Percentiles rank a stretch among this genome's conserved stretches.
phyloP scores from a whole-genome alignment of 2,113 vertebrate genomes.

The Catagonus wagneri region DNA sequence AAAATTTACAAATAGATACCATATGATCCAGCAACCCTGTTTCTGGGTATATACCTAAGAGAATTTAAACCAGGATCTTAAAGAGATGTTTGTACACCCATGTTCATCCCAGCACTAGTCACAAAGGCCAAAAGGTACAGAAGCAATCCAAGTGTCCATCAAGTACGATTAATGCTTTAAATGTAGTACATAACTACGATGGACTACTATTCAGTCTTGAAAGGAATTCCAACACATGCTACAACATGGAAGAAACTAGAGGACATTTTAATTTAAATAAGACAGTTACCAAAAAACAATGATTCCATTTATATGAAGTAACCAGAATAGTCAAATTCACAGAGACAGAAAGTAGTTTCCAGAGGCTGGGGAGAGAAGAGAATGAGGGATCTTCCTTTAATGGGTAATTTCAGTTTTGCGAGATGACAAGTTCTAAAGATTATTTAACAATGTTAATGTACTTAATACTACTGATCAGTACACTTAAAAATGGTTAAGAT shows the following conservation, averaged over 20 bases:
- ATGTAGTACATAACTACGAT: background rate
- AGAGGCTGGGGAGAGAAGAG: background rate
- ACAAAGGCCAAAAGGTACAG: background rate
- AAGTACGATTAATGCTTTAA: background rate
- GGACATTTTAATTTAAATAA: background rate
- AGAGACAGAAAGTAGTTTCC: background rate
- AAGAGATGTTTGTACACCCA: background rate
- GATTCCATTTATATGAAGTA: background rate
- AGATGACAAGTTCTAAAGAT: background rate
- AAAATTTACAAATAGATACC: constrained; percentile 9
- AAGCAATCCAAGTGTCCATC: background rate
- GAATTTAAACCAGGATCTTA: background rate
- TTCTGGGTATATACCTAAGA: background rate
- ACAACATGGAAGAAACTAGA: background rate
- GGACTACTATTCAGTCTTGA: background rate
- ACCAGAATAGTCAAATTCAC: background rate
- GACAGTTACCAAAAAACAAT: background rate
- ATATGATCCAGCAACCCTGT: background rate
- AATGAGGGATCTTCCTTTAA: background rate
- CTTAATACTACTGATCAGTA: background rate
- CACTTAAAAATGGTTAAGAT: background rate
- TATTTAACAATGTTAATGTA: background rate
- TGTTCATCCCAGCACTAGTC: background rate
- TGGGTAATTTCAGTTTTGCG: background rate
- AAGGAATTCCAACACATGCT: background rate